Evolutionary conservation across 2,797 vertebrate species (phyloP).

Genomic region (Uromys caudimaculatus): DNA sequence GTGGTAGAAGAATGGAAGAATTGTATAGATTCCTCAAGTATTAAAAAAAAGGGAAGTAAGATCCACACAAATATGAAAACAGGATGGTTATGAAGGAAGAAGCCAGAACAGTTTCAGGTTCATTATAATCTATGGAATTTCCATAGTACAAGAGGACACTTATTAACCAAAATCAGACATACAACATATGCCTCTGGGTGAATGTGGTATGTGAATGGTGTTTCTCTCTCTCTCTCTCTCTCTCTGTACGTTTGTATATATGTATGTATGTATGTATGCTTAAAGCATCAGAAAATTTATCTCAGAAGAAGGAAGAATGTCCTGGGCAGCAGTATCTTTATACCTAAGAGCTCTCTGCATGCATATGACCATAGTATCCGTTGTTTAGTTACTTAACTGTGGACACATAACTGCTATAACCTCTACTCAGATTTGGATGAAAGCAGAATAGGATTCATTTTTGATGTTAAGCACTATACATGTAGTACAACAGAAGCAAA

Average conservation of each 20-base stretch:
- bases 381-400: background rate
- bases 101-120: background rate
- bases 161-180: background rate
- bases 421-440: background rate
- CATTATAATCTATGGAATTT: background rate
- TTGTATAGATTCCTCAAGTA: background rate
- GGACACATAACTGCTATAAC: background rate
- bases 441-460: background rate
- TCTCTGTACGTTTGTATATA: background rate
- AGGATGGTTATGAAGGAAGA: background rate
- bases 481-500: background rate
- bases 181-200: background rate
- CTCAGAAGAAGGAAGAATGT: background rate
- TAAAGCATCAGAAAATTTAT: background rate
- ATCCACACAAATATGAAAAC: background rate
- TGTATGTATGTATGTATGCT: background rate
- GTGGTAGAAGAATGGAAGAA: background rate
- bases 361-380: too few relatives aligned
- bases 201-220: background rate
- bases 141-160: background rate
- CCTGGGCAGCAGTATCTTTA: background rate
- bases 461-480: background rate
- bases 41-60: background rate
- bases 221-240: too few relatives aligned
- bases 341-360: background rate